Evolutionary conservation across 2,113 vertebrate genomes (phyloP).

Genomic region (Myocastor coypus): DNA sequence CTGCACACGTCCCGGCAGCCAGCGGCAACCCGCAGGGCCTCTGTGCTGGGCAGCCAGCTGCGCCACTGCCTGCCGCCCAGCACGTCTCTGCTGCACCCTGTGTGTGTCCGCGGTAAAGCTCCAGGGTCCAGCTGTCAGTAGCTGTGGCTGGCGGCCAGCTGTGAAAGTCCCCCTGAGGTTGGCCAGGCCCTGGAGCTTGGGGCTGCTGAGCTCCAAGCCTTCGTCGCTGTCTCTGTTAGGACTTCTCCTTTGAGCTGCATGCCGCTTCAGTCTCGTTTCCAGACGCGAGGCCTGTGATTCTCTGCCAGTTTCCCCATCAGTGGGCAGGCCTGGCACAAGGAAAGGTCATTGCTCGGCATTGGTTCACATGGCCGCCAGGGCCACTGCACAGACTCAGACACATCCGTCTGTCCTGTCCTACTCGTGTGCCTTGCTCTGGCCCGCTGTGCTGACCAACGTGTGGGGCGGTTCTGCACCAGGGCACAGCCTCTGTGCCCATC

Average conservation of each 20-base stretch:
- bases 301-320: neutral
- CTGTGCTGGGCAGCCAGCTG: neutral
- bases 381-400: fast-evolving
- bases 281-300: neutral
- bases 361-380: fast-evolving
- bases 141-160: fast-evolving
- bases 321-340: fast-evolving
- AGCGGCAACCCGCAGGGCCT: slow-evolving; percentile 66
- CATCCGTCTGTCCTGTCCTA: fast-evolving
- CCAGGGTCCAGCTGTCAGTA: fast-evolving
- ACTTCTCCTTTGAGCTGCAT: neutral
- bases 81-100: neutral
- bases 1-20: slow-evolving; percentile 73
- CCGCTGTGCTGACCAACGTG: neutral
- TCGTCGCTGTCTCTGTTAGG: neutral
- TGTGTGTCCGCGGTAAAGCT: fast-evolving
- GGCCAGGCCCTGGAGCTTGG: neutral
- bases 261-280: neutral
- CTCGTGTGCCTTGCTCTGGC: neutral
- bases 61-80: neutral
- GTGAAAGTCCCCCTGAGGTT: neutral
- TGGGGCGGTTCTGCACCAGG: fast-evolving
- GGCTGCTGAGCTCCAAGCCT: neutral
- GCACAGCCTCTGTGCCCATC: neutral
- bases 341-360: fast-evolving